A percentile compares a stretch with the other conserved stretches of the same genome.
phyloP scores from a whole-genome alignment of 2,113 vertebrate species.

The Protomyctophum bolini region DNA sequence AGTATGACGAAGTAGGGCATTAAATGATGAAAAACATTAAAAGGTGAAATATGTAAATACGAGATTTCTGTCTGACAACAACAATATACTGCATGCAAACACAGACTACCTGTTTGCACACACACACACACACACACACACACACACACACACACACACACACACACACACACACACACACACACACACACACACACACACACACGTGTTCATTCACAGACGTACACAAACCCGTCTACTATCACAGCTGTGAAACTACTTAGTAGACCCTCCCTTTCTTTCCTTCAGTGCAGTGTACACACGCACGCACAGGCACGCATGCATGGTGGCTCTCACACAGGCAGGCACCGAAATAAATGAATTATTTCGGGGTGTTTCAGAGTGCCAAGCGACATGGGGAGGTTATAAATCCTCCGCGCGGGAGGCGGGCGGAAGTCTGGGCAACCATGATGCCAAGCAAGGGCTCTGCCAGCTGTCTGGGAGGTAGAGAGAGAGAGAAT shows the following conservation, averaged over 20 bases:
- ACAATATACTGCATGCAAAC: no score
- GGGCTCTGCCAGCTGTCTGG: conserved; percentile 61
- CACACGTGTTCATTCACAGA: neutral
- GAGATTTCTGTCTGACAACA: no score
- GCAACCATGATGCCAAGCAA: conserved; percentile 52
- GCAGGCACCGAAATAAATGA: conserved; percentile 36
- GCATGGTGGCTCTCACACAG: conserved; percentile 24
- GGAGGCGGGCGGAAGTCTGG: conserved; percentile 66
- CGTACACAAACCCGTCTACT: no score
- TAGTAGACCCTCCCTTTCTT: no score
- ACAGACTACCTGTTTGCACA: no score
- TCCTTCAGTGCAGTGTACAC: no score
- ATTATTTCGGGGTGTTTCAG: conserved; percentile 55
- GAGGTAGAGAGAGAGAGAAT: conserved; percentile 1
- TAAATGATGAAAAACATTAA: no score
- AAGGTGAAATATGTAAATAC: no score
- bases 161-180: conserved; percentile 5
- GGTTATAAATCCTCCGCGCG: conserved; percentile 55
- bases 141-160: neutral
- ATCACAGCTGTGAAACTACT: no score
- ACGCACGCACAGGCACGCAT: conserved; percentile 9
- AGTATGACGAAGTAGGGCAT: no score
- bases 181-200: conserved; percentile 11
- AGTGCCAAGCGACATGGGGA: conserved; percentile 56
- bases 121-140: no score